Percentiles rank a stretch among this genome's conserved stretches.
Conservation (phyloP, 92 coral and sea anemone genomes). For the Porites evermanni region DNA sequence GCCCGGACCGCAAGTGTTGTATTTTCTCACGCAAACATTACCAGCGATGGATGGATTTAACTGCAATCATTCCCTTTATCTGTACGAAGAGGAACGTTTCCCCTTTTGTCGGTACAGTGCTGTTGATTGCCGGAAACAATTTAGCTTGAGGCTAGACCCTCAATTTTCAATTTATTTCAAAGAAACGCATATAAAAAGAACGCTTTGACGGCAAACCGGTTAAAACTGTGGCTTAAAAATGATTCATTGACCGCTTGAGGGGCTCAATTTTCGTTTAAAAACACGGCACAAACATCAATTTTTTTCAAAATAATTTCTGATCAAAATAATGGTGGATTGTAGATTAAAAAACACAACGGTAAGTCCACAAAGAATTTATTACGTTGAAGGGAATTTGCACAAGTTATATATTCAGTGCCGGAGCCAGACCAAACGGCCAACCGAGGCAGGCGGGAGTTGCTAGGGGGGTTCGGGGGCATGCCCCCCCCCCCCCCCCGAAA, state of each 20-base stretch:
- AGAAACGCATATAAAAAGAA: background rate
- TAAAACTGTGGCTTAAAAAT: background rate
- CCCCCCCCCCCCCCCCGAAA: too few species aligned
- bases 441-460: too few species aligned
- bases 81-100: background rate
- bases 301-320: background rate
- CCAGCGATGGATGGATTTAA: background rate
- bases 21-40: too few species aligned
- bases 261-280: background rate
- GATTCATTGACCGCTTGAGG: background rate
- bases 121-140: background rate
- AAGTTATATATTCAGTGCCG: too few species aligned
- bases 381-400: too few species aligned
- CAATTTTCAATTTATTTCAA: background rate
- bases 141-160: slow-evolving; percentile 9
- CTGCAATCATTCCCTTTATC: background rate
- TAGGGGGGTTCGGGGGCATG: too few species aligned
- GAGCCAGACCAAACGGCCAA: too few species aligned
- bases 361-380: too few species aligned
- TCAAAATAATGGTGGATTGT: too few species aligned
- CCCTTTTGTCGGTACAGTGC: background rate
- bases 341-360: too few species aligned
- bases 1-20: background rate
- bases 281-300: background rate
- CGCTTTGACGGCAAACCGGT: background rate